These are phyloP conservation scores for Babylonia areolata DNA, from an alignment of 1,140 invertebrate species.

Conservation along the genomic window DNA sequence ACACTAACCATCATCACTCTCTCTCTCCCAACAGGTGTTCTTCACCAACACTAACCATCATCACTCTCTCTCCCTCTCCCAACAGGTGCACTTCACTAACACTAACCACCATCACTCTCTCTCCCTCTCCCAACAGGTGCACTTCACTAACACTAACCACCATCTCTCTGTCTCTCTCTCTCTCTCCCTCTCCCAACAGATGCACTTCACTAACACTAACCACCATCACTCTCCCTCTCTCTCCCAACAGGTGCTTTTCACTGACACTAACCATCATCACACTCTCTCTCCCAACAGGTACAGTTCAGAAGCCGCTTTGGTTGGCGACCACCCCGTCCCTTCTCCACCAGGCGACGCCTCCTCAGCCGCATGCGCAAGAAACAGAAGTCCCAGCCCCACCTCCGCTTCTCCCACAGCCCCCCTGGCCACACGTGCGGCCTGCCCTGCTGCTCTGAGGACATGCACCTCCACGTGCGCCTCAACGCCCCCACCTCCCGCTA, in stretches of 20 bases:
- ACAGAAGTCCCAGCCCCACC: slow-evolving; percentile 27
- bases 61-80: too few species aligned
- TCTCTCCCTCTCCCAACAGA: slow-evolving; percentile 5
- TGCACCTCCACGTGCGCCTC: slow-evolving; percentile 46
- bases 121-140: too few species aligned
- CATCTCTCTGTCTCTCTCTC: background rate
- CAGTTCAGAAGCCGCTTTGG: slow-evolving; percentile 12
- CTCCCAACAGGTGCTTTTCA: background rate
- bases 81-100: too few species aligned
- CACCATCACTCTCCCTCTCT: background rate
- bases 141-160: background rate
- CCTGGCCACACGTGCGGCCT: slow-evolving; percentile 69
- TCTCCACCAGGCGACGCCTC: slow-evolving; percentile 7
- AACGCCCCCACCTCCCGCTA: slow-evolving; percentile 34
- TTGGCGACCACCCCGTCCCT: slow-evolving; percentile 3
- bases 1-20: too few species aligned
- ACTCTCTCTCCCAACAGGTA: background rate
- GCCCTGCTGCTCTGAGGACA: slow-evolving; percentile 67
- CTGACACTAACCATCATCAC: too few species aligned
- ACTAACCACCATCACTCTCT: too few species aligned
- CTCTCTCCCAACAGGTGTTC: too few species aligned
- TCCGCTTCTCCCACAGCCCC: slow-evolving; percentile 64
- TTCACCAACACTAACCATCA: too few species aligned
- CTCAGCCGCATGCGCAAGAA: slow-evolving; percentile 19
- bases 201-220: background rate